Evolutionary conservation across 2,797 vertebrate species (phyloP).

Genomic region (Neoniphon sammara): DNA sequence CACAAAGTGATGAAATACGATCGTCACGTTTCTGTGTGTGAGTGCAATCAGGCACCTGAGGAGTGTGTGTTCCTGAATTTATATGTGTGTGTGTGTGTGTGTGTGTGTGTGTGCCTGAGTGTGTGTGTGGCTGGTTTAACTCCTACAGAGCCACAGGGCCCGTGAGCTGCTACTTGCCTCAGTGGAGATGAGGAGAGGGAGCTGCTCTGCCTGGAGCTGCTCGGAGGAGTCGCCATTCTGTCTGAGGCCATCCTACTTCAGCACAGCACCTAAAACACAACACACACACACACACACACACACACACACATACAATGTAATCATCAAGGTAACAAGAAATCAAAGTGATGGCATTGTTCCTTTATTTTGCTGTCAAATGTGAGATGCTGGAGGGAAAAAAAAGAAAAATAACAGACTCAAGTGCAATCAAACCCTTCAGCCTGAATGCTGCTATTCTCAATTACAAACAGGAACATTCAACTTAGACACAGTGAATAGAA

Average conservation of each 20-base stretch:
- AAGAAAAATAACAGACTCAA: background rate
- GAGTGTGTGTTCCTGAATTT: background rate
- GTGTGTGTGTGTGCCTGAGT: constrained; percentile 6
- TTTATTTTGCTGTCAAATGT: background rate
- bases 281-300: background rate
- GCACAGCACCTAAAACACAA: constrained; percentile 71
- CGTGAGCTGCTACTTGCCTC: constrained; percentile 72
- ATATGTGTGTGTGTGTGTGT: constrained; percentile 6
- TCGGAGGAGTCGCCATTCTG: constrained; percentile 75
- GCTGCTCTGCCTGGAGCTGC: constrained; percentile 76
- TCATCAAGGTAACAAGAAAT: constrained; percentile 3
- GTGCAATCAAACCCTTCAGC: background rate
- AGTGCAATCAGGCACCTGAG: too few species aligned
- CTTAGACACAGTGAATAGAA: too few species aligned
- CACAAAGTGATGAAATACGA: too few species aligned
- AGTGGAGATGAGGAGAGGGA: constrained; percentile 80
- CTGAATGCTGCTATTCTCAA: background rate
- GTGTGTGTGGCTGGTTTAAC: background rate
- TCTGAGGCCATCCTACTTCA: constrained; percentile 66
- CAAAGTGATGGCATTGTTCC: background rate
- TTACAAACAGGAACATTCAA: background rate
- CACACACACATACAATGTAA: background rate
- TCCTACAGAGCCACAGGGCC: background rate
- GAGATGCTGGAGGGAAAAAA: background rate
- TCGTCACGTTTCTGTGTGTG: too few species aligned